Base-by-base conservation (phyloP, 2,888 invertebrate genomes). In the Scrobipalpa atriplicella region DNA sequence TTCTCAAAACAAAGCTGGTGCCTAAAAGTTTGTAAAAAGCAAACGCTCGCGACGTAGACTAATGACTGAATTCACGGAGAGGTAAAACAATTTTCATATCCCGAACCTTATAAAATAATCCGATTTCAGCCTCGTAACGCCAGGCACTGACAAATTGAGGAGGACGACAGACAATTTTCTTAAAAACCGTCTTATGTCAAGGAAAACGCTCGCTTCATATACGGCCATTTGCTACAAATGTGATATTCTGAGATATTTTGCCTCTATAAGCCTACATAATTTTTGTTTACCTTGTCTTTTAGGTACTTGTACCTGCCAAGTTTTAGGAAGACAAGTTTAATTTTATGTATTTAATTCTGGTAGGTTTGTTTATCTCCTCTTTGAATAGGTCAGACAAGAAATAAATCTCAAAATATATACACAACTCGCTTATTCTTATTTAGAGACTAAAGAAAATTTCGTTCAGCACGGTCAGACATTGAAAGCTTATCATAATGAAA, bases 61-160 rank as follows among this genome's bases (percentile, higher is more conserved):
- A 61, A 61, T 61, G 41, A 61, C 39, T 16, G 61, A 61, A 58
- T 58, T 38, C 29, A 58, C 36, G 38, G 29, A 47, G 29, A 60
- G 36, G 54, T 56, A 41, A 65, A 64, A 51, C 39, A 65, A 61
- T 65, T 65, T 65, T 61, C 54, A 51, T 39, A 65, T 61, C 51
- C 47, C 11, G 36, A 51, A 65, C 41, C 60, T 65, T 39, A 36
- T 39, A 38, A 58, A 58, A 47, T 65, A 66, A 66, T 63, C 62
- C 47, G 38, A 62, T 66, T 66, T 51, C 10, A 18, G 21, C 41
- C 62, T 36, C 19, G 41, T 39, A 47, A 60, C 36, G 64, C 21
- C 60, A 39, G 52, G 58, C 62, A 64, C 67, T 64, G 67, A 67
- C 60, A 64, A 67, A 67, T 67, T 67, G 64, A 64, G 64, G 47